Evolutionary conservation across 2,888 invertebrate species (phyloP), one percentile per base, ranked within the genome.

Genomic region (Scaptomyza tumidula): DNA sequence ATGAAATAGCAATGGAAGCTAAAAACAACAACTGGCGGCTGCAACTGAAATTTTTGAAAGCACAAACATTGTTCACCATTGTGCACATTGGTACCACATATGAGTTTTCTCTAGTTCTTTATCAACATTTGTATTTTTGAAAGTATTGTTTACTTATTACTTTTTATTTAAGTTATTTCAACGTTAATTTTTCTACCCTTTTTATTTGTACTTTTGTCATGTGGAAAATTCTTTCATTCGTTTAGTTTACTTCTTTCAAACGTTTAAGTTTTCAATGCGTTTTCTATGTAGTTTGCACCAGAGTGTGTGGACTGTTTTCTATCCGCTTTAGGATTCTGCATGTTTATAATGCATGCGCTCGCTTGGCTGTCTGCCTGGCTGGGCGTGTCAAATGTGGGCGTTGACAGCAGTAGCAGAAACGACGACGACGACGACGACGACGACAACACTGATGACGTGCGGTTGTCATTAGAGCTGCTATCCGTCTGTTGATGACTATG

Each of bases 391-490:
- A 52, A 75, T 56, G 53, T 71, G 84, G 87, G 87, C 77, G 76
- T 62, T 63, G 78, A 66, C 80, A 83, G 62, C 74, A 65, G 60
- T 70, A 54, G 33, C 62, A 56, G 16, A 48, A 46, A 19, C 62
- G 41, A 13, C 60, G 37, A 13, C 58, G 52, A 61, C 50, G 60
- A n/a, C n/a, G 87, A 84, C 88, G 84, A 84, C 89, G 81, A 70
- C 62, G 46, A 64, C 84, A 66, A 61, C 75, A 63, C 68, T 88
- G 87, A 84, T 84, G 84, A 84, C 89, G 81, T 88, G 84, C 73
- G 89, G 89, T 75, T 88, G 83, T 88, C 83, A 88, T 83, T 83
- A 83, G 86, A 80, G 85, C 66, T 81, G 80, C 72, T 39, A 33
- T 37, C 48, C 56, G 62, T 57, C 65, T 78, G 79, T 75, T 69